Conservation (phyloP, 1,140 invertebrate species). For the Hyphantria cunea region DNA sequence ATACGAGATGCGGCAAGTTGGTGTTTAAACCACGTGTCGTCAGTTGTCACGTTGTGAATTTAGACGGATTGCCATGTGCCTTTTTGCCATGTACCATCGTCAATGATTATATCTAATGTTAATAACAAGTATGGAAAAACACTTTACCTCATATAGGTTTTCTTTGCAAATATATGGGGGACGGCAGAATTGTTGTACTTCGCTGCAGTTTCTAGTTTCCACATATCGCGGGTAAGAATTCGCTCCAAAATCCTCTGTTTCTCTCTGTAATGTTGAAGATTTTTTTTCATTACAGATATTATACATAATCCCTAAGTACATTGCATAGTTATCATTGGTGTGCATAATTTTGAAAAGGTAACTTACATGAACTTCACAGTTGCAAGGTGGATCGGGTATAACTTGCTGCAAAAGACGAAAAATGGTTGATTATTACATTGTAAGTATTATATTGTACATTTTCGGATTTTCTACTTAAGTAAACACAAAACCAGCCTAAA, state of each 20-base stretch:
- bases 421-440: not conserved
- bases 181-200: constrained; percentile 37
- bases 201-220: constrained; percentile 51
- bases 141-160: constrained; percentile 49
- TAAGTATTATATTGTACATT: not conserved
- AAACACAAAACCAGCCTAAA: too few relatives aligned
- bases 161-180: constrained; percentile 50
- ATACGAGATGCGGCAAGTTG: too few relatives aligned
- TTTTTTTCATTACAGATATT: too few relatives aligned
- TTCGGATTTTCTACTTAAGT: too few relatives aligned
- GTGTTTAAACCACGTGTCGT: too few relatives aligned
- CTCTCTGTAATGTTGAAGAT: constrained; percentile 37
- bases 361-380: constrained; percentile 57
- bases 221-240: constrained; percentile 51
- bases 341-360: too few relatives aligned
- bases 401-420: constrained; percentile 46
- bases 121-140: not conserved
- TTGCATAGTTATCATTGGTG: too few relatives aligned
- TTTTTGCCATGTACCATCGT: too few relatives aligned
- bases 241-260: constrained; percentile 42
- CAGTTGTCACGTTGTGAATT: too few relatives aligned
- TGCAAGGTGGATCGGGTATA: constrained; percentile 53
- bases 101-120: too few relatives aligned
- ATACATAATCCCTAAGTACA: too few relatives aligned
- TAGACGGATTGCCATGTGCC: too few relatives aligned